phyloP scores from a whole-genome alignment of 1,140 invertebrate species.

The Nixonia krombeini region DNA sequence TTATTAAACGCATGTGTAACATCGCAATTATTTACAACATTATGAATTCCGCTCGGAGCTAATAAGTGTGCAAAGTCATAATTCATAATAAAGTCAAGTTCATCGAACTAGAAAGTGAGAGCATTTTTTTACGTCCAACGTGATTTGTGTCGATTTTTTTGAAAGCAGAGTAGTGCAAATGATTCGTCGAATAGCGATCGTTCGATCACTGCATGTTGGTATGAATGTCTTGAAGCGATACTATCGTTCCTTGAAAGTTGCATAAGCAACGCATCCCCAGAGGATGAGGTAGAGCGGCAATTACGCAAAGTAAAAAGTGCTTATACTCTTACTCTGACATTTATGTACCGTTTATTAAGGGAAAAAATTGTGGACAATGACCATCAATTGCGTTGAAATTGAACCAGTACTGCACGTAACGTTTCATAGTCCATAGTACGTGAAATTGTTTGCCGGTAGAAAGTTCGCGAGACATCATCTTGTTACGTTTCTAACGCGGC shows the following conservation, averaged over 20 bases:
- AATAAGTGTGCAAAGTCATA: conserved; percentile 7
- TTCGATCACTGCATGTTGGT: conserved; percentile 27
- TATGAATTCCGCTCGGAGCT: not conserved
- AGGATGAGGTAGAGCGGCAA: conserved; percentile 2
- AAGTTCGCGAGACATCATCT: conserved; percentile 25
- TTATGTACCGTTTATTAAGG: conserved; percentile 9
- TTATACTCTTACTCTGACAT: conserved; percentile 1
- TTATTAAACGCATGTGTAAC: not conserved
- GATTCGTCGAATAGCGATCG: conserved; percentile 12
- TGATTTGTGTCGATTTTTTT: conserved; percentile 10
- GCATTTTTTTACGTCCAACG: conserved; percentile 4
- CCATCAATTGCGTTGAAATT: not conserved
- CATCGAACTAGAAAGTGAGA: conserved; percentile 29
- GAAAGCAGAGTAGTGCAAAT: conserved; percentile 1
- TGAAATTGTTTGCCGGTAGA: conserved; percentile 17
- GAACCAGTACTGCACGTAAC: too few relatives aligned
- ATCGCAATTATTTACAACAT: not conserved
- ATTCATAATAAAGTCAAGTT: conserved; percentile 32
- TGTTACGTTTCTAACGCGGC: conserved; percentile 3
- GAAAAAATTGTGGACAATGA: conserved; percentile 1
- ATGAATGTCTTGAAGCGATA: conserved; percentile 27
- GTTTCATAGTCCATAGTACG: too few relatives aligned
- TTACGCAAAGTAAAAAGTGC: conserved; percentile 6
- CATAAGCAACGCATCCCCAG: not conserved
- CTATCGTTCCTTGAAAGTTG: too few relatives aligned